Evolutionary conservation across 2,797 vertebrate species (phyloP), one percentile per base, ranked within the genome.

Genomic region (Balearica regulorum): DNA sequence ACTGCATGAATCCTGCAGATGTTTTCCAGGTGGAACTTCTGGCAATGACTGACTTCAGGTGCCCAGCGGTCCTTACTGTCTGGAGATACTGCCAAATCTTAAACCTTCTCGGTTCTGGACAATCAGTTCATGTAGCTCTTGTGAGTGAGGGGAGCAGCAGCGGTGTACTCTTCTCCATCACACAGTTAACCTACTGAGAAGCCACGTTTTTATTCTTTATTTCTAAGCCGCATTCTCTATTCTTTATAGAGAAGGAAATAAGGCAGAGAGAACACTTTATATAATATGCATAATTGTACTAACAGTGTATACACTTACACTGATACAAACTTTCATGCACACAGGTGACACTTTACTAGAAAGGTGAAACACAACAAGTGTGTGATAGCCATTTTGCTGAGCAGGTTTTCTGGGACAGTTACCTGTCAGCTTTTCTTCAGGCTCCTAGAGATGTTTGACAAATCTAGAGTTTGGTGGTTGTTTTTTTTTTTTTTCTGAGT

Each of bases 1-100:
- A 21, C 69, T 83, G 65, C 49, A 18, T 0, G 4, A 35, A 6
- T 46, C 31, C 55, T 79, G 86, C 71, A 76, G 83, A 9, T 70
- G 55, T 73, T 70, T 51, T 76, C 64, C 82, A 69, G 48, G 29
- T 68, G 75, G 41, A 80, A 33, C 65, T 85, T 28, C 25, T 62
- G 46, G 54, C 5, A 5, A 3, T 8, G 33, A 3, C 24, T 28
- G 71, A 11, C 43, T 14, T 62, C 1, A 0, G 3, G 29, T 60
- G 48, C 72, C 53, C 71, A 37, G 76, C 75, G 53, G 58, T 33
- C 37, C 41, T 25, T 7, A 3, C 1, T 17, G 33, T 18, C 62
- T 44, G 37, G 65, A 61, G 41, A 10, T 22, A 4, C 51, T 37
- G 21, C 71, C 0, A 5, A 8, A 6, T 25, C 51, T 13, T 9